A percentile compares a stretch with the other conserved stretches of the same genome.
Conservation (phyloP, 2,797 vertebrate species). For the Brachyrhaphis roseni region DNA sequence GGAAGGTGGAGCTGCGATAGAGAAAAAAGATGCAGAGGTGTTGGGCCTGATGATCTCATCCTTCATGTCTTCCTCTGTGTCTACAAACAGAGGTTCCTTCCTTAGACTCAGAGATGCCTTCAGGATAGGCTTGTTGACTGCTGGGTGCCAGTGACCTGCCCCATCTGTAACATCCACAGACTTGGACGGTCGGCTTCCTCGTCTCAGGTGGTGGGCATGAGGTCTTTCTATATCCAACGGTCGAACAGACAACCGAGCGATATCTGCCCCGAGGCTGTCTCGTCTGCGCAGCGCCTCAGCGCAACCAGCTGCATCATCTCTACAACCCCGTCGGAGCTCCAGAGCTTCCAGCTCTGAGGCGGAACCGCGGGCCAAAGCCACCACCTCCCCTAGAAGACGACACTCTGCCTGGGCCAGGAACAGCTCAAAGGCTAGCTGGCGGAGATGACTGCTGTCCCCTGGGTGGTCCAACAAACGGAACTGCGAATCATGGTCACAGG, state of each 20-base stretch:
- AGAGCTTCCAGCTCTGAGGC: conserved; percentile 91
- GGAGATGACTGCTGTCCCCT: conserved; percentile 75
- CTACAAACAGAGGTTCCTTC: conserved; percentile 89
- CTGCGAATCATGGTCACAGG: conserved; percentile 87
- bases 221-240: conserved; percentile 89
- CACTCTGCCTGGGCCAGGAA: conserved; percentile 95
- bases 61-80: conserved; percentile 89
- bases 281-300: conserved; percentile 89
- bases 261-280: conserved; percentile 85
- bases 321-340: conserved; percentile 86
- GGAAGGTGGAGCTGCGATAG: conserved; percentile 85
- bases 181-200: conserved; percentile 92
- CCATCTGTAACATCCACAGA: conserved; percentile 94
- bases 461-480: conserved; percentile 79
- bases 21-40: conserved; percentile 86
- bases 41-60: conserved; percentile 93
- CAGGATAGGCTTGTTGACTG: conserved; percentile 87
- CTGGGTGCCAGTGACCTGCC: conserved; percentile 92
- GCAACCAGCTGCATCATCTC: conserved; percentile 89
- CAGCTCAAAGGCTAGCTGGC: conserved; percentile 91
- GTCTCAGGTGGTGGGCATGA: conserved; percentile 89
- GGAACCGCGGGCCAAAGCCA: conserved; percentile 89
- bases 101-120: conserved; percentile 91
- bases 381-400: conserved; percentile 91
- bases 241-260: conserved; percentile 86